Conservation (phyloP, 2,113 vertebrate genomes). For the Callipepla squamata region DNA sequence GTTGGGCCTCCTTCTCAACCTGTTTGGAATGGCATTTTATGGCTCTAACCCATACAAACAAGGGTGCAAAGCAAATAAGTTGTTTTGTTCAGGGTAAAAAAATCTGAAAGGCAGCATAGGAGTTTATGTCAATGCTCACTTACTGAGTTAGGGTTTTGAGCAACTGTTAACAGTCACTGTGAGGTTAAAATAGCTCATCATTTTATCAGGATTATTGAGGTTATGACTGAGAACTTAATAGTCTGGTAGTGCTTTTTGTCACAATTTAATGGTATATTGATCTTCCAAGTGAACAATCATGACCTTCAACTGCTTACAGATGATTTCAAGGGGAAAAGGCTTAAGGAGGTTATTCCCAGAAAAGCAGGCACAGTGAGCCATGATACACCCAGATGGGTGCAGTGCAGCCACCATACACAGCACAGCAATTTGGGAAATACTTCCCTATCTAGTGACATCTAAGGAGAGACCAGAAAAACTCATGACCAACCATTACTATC, state of each 20-base stretch:
- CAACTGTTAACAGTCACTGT: slow-evolving; percentile 16
- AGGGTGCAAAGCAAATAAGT: neutral
- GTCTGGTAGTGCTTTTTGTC: slow-evolving; percentile 75
- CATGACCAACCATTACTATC: slow-evolving; percentile 36
- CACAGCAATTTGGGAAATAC: slow-evolving; percentile 26
- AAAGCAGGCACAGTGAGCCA: slow-evolving; percentile 14
- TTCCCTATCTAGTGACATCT: slow-evolving; percentile 32
- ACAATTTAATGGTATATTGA: slow-evolving; percentile 80
- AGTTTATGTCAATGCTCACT: slow-evolving; percentile 39
- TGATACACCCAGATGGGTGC: neutral
- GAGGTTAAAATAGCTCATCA: slow-evolving; percentile 76
- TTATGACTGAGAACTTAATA: slow-evolving; percentile 74
- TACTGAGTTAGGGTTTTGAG: neutral
- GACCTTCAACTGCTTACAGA: slow-evolving; percentile 77
- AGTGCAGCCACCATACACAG: slow-evolving; percentile 46
- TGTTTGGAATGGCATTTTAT: neutral
- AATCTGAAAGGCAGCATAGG: neutral
- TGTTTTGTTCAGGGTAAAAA: neutral
- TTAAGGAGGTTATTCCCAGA: slow-evolving; percentile 66
- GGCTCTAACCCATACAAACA: neutral
- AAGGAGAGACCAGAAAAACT: slow-evolving; percentile 42
- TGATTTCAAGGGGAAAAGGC: slow-evolving; percentile 68
- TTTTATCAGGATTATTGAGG: slow-evolving; percentile 75
- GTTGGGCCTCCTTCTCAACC: neutral
- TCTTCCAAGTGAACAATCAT: slow-evolving; percentile 74